Conservation (phyloP, 64 coral and sea anemone genomes). For the Montipora efflorescens region DNA sequence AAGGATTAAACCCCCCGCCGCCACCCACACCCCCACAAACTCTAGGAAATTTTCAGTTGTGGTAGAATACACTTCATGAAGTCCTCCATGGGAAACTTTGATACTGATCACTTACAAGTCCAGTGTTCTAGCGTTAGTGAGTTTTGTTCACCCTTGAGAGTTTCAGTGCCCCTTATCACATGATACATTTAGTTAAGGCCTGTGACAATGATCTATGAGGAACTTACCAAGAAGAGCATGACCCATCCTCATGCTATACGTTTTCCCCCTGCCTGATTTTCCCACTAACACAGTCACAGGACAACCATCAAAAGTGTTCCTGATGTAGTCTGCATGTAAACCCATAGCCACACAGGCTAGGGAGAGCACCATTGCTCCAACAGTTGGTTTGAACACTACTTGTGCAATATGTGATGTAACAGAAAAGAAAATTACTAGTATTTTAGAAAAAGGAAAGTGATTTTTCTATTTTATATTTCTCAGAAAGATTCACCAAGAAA, state of each 20-base stretch:
- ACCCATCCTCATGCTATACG: constrained; percentile 41
- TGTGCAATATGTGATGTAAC: constrained; percentile 18
- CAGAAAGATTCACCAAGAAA: not conserved
- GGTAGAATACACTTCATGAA: not conserved
- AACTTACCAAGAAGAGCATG: constrained; percentile 54
- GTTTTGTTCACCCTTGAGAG: too few relatives aligned
- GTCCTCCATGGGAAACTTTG: too few relatives aligned
- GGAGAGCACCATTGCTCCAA: constrained; percentile 18
- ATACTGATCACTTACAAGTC: too few relatives aligned
- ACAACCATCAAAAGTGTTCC: constrained; percentile 52
- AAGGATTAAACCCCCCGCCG: not conserved
- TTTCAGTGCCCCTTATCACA: too few relatives aligned
- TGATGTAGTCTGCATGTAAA: constrained; percentile 16
- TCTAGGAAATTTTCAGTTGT: not conserved
- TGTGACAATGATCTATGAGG: too few relatives aligned
- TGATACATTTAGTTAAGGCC: too few relatives aligned
- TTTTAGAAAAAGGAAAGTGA: not conserved
- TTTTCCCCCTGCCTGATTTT: constrained; percentile 44
- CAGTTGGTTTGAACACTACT: constrained; percentile 45
- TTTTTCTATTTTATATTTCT: not conserved
- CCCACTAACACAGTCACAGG: constrained; percentile 37
- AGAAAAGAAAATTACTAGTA: constrained; percentile 7
- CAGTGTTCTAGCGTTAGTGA: too few relatives aligned
- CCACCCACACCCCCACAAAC: not conserved
- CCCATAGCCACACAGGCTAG: constrained; percentile 49